Evolutionary conservation across 37 sponge, comb jelly and placozoan genomes (phyloP).

Genomic region (Beroe forskalii): DNA sequence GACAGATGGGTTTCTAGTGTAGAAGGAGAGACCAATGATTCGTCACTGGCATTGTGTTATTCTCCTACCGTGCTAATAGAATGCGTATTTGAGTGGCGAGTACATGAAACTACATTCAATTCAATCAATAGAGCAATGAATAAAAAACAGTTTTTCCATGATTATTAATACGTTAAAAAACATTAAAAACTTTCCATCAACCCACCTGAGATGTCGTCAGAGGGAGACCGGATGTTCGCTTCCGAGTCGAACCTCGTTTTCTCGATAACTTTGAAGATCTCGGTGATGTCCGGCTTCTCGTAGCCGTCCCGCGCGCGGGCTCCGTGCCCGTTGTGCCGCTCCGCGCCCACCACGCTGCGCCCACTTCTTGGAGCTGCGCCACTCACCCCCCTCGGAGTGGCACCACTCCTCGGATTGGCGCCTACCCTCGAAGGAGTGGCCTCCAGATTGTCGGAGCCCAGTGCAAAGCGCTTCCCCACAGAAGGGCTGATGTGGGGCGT

Average conservation of each 20-base stretch:
- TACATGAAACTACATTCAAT: too few relatives aligned
- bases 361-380: too few relatives aligned
- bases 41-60: too few relatives aligned
- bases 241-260: slow-evolving; percentile 12
- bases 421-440: not conserved
- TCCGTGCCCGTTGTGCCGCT: slow-evolving; percentile 17
- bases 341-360: not conserved
- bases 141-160: slow-evolving; percentile 4
- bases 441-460: not conserved
- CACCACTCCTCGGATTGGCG: too few relatives aligned
- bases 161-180: not conserved
- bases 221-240: slow-evolving; percentile 2
- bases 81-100: too few relatives aligned
- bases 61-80: too few relatives aligned
- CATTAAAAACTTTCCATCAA: not conserved
- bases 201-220: slow-evolving; percentile 40
- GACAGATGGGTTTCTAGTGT: too few relatives aligned
- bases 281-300: slow-evolving; percentile 18
- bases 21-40: too few relatives aligned
- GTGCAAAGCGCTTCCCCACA: slow-evolving; percentile 3
- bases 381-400: too few relatives aligned
- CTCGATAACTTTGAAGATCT: slow-evolving; percentile 45
- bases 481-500: not conserved
- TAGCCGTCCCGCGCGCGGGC: not conserved
- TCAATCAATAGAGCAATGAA: too few relatives aligned